Evolutionary conservation across 2,888 invertebrate species (phyloP).

Genomic region (Coenonympha arcania): DNA sequence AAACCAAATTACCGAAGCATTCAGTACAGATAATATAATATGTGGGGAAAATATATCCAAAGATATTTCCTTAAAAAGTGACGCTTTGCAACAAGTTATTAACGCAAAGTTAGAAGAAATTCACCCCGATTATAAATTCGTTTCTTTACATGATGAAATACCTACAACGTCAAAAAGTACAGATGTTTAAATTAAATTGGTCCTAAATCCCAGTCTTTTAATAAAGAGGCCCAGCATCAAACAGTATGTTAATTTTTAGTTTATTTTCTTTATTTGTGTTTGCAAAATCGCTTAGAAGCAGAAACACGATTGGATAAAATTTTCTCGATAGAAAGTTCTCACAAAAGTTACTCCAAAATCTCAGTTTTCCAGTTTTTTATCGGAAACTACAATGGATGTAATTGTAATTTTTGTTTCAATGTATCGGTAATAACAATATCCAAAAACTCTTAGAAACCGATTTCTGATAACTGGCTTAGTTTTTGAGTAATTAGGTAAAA

Average conservation of each 20-base stretch:
- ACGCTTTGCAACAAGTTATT: slow-evolving; percentile 58
- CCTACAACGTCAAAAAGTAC: slow-evolving; percentile 60
- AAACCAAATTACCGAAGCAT: slow-evolving; percentile 32
- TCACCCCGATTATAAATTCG: slow-evolving; percentile 63
- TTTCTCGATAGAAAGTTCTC: too few relatives aligned
- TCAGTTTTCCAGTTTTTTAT: too few relatives aligned
- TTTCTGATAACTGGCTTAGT: too few relatives aligned
- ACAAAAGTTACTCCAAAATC: too few relatives aligned
- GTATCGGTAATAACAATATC: too few relatives aligned
- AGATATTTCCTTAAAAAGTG: slow-evolving; percentile 59
- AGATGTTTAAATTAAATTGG: slow-evolving; percentile 50
- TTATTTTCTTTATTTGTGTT: slow-evolving; percentile 37
- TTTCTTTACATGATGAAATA: slow-evolving; percentile 53
- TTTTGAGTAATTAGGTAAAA: too few relatives aligned
- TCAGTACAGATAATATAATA: slow-evolving; percentile 37
- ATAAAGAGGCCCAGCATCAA: slow-evolving; percentile 36
- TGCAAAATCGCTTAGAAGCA: too few relatives aligned
- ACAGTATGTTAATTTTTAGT: slow-evolving; percentile 60
- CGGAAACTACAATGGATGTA: too few relatives aligned
- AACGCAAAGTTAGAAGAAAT: slow-evolving; percentile 61
- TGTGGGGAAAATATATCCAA: slow-evolving; percentile 43
- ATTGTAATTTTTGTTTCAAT: too few relatives aligned
- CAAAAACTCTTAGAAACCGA: too few relatives aligned
- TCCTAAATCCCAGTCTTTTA: slow-evolving; percentile 16
- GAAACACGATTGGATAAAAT: too few relatives aligned